A percentile compares a stretch with the other conserved stretches of the same genome.
These are phyloP conservation scores for Alectura lathami DNA, from an alignment of 2,113 vertebrate genomes.

Conservation along the genomic window DNA sequence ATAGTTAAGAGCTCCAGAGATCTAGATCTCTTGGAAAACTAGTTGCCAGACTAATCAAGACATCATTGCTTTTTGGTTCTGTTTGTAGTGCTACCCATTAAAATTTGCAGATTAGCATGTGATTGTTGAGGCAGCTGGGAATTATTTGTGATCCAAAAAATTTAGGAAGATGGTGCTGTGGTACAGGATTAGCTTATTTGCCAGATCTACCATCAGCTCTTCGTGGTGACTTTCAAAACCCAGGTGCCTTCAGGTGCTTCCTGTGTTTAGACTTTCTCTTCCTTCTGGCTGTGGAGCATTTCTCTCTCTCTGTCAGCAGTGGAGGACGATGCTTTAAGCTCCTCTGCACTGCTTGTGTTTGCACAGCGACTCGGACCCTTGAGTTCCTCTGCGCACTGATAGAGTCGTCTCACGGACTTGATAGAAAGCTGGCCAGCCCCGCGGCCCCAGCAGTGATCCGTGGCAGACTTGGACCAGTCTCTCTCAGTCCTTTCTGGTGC, in stretches of 20 bases:
- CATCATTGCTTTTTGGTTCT: not conserved
- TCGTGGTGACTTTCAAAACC: not conserved
- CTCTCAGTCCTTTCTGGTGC: not conserved
- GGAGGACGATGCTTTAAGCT: not conserved
- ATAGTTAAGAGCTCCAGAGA: not conserved
- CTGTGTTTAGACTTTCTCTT: not conserved
- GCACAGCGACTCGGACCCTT: not conserved
- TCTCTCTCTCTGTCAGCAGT: not conserved
- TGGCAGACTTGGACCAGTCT: not conserved
- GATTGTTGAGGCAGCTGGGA: not conserved
- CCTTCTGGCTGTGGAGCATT: not conserved
- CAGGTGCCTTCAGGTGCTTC: not conserved
- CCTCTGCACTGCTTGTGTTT: not conserved
- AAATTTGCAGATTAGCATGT: not conserved
- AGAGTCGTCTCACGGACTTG: conserved; percentile 22
- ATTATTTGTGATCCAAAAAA: not conserved
- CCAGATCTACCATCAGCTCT: not conserved
- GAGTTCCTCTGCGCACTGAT: not conserved
- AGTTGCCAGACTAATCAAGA: not conserved
- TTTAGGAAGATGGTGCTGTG: not conserved
- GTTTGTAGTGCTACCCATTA: not conserved
- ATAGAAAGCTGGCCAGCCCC: conserved; percentile 41
- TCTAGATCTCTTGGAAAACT: not conserved
- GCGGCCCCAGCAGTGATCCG: not conserved
- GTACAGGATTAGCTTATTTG: not conserved